Conservation (phyloP, 2,113 vertebrate species). For the Daphoenositta chrysoptera region DNA sequence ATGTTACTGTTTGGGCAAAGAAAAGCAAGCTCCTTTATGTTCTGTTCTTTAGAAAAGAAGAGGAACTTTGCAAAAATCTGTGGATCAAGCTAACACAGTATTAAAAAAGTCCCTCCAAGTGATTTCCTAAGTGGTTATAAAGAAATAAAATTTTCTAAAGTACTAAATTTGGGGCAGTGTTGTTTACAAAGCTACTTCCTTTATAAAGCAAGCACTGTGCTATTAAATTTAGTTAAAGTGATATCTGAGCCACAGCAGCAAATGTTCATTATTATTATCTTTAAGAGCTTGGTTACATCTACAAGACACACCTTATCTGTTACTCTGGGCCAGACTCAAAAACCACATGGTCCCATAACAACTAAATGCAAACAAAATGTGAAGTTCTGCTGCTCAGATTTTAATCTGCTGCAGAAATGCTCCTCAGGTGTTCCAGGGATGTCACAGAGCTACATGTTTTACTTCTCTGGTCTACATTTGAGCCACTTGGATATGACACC, state of each 20-base stretch:
- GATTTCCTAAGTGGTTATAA: background rate
- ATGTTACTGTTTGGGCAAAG: background rate
- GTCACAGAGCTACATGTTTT: background rate
- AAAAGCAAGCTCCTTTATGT: background rate
- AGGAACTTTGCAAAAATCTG: background rate
- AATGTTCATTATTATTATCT: background rate
- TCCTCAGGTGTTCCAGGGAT: background rate
- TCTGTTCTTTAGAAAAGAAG: background rate
- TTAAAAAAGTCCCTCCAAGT: background rate
- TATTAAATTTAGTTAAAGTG: background rate
- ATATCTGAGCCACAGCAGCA: background rate
- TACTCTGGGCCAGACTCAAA: background rate
- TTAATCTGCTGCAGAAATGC: background rate
- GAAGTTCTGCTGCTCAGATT: background rate
- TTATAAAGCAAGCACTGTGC: background rate
- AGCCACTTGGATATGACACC: background rate
- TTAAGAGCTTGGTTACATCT: background rate
- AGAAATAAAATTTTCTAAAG: background rate
- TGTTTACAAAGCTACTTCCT: background rate
- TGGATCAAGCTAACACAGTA: background rate
- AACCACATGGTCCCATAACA: rapidly evolving
- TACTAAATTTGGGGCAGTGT: background rate
- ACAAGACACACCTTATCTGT: background rate
- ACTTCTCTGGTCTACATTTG: background rate
- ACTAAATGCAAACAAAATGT: background rate